Percentiles rank a stretch among this genome's conserved stretches.
Evolutionary conservation across 1,140 invertebrate genomes (phyloP).

Genomic region (Thalassaphorura encarpata): DNA sequence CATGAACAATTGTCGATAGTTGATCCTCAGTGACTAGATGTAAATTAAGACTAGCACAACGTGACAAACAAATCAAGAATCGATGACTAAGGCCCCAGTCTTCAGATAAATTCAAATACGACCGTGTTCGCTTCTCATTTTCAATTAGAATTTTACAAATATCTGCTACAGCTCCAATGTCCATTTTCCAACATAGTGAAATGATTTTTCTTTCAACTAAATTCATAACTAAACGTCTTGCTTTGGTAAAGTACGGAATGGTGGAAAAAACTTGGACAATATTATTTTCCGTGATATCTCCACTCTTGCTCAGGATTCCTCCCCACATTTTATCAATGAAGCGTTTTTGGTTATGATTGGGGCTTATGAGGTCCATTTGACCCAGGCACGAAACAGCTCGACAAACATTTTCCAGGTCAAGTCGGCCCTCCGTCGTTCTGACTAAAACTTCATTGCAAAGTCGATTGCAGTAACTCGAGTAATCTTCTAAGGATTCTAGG

Average conservation of each 20-base stretch:
- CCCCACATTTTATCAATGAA: constrained; percentile 56
- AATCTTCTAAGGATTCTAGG: constrained; percentile 36
- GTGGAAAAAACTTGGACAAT: constrained; percentile 48
- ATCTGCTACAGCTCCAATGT: constrained; percentile 44
- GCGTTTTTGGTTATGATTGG: constrained; percentile 39
- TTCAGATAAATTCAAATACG: neutral
- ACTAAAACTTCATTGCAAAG: constrained; percentile 51
- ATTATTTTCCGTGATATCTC: constrained; percentile 49
- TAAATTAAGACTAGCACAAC: constrained; percentile 53
- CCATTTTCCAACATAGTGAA: constrained; percentile 48
- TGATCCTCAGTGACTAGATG: constrained; percentile 49
- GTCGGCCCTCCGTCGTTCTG: constrained; percentile 49
- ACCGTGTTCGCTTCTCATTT: neutral
- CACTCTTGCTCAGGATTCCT: constrained; percentile 49
- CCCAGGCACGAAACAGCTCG: constrained; percentile 43
- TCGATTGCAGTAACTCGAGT: constrained; percentile 43
- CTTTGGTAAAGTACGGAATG: constrained; percentile 48
- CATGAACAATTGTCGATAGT: constrained; percentile 48
- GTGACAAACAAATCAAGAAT: constrained; percentile 43
- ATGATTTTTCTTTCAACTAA: constrained; percentile 51
- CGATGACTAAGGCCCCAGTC: constrained; percentile 38
- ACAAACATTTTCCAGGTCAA: constrained; percentile 52
- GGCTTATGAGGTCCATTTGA: constrained; percentile 24
- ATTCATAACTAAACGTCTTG: constrained; percentile 49
- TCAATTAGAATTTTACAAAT: constrained; percentile 42